Base-by-base conservation (phyloP, 1,140 invertebrate genomes). In the Archivesica marissinica region DNA sequence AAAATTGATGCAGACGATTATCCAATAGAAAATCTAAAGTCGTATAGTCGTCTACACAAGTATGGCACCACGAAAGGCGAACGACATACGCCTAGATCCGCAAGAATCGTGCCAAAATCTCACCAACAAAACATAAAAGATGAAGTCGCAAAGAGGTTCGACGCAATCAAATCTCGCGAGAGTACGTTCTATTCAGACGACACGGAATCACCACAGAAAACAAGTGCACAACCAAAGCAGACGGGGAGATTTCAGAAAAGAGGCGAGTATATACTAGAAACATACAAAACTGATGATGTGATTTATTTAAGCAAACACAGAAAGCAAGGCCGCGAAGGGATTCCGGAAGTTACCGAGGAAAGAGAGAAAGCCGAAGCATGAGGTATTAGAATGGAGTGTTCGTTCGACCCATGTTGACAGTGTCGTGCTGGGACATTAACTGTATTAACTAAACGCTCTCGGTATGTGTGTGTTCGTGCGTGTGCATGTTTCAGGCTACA, bases 281-380 rank as follows among this genome's bases (percentile, higher is more conserved):
- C 56, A 52, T 85, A 85, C 59, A 85, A 76, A 70, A 85, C 72
- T 70, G 82, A 85, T 85, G 82, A 77, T 47, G 61, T 66, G 2
- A 85, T 85, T 76, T 52, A 70, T 25, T 33, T 77, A n/a, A 77
- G 44, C 20, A 85, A 77, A 75, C 61, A 78, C 39, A 28, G 82
- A 59, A 44, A 50, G 38, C 82, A 68, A 50, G 50, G 23, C 1
- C 59, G 70, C 28, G 82, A 66, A 17, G 50, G 66, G 7, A 85
- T 83, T 15, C 80, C 80, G 23, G 80, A 83, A 75, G 54, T 17
- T 30, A 20, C 47, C 25, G 68, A 81, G 25, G 79, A 70, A 72
- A 50, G 23, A 47, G 41, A 28, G 38, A 64, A 33, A 4, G 59
- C 9, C 38, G 30, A 64, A 25, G 59, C 33, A 64, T 64, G 38